Percentiles rank a stretch among this genome's conserved stretches.
These are phyloP conservation scores for Pemphigus obesinymphae DNA, from an alignment of 1,140 invertebrate genomes.

Conservation along the genomic window DNA sequence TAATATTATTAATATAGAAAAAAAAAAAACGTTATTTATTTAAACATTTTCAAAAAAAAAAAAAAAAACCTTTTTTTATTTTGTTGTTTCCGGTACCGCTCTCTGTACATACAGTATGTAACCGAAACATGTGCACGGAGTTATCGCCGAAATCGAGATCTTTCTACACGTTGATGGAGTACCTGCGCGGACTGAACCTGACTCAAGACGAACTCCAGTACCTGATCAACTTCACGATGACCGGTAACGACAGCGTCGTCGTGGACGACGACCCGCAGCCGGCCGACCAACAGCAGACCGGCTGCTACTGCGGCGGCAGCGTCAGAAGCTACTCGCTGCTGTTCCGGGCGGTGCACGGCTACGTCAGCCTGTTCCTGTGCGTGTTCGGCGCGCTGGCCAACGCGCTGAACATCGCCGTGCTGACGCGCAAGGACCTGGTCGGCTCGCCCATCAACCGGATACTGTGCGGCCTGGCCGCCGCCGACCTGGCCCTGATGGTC, in stretches of 20 bases:
- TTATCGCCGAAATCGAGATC: neutral
- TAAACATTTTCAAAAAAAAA: too few relatives aligned
- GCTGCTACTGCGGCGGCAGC: constrained; percentile 52
- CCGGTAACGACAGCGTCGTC: too few relatives aligned
- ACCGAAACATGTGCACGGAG: neutral
- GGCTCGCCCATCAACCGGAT: constrained; percentile 83
- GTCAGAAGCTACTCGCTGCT: constrained; percentile 51
- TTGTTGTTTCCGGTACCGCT: too few relatives aligned
- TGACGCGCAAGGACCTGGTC: constrained; percentile 82
- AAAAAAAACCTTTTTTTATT: too few relatives aligned
- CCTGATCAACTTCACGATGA: constrained; percentile 36
- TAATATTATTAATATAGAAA: too few relatives aligned
- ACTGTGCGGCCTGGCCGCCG: constrained; percentile 78
- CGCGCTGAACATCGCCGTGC: constrained; percentile 85
- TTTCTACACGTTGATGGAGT: neutral
- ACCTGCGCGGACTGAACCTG: constrained; percentile 41
- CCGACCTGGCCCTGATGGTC: constrained; percentile 87
- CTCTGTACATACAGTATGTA: neutral
- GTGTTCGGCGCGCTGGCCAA: constrained; percentile 89
- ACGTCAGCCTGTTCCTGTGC: constrained; percentile 73
- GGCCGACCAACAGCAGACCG: neutral
- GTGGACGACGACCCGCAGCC: neutral
- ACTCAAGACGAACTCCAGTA: constrained; percentile 24
- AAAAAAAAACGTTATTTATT: too few relatives aligned
- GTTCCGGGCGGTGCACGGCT: constrained; percentile 63